Base-by-base conservation (phyloP, 2,113 vertebrate genomes). In the Thamnophis sirtalis region DNA sequence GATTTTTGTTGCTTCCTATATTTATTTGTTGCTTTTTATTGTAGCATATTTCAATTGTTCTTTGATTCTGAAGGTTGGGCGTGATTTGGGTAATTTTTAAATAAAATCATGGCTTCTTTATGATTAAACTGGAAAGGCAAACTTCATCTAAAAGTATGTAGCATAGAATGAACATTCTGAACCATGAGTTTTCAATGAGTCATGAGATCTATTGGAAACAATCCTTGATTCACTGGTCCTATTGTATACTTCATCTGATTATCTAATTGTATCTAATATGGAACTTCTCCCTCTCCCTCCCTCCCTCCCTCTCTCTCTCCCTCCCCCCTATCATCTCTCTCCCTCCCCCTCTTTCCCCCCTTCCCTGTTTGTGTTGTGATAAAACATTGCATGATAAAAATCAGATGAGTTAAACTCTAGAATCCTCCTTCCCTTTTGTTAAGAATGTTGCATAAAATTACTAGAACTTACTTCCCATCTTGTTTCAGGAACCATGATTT, bases 391-490 rank as follows among this genome's bases (percentile, higher is more conserved):
- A 49, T 49, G 22, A 84, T 84, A 91, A 48, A 80, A 90, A 86
- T 15, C 91, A 53, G 10, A n/a, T 95, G 4, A 49, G 38, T 84
- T 90, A 43, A 38, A 63, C 73, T 92, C 10, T 6, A 85, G 24
- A 43, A 80, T 51, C 80, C 43, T 93, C 92, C 60, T 7, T 49
- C 49, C 48, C 92, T 91, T 92, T 53, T 94, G 91, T 86, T 89
- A 95, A 93, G 91, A 91, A 93, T 92, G 94, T 96, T 95, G 5
- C 89, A 49, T 92, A 95, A 92, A 51, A 93, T 87, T 91, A 92
- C 68, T 28, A 90, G 94, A 94, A 50, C 92, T 3, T 28, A 89
- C 90, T 24, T 91, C 93, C 73, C 92, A 13, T 93, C 93, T 91
- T 94, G 91, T 95, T 53, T 94, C 92, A 91, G 93, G 58, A 38